Evolutionary conservation across 2,797 vertebrate species (phyloP).

Genomic region (Pampus argenteus): DNA sequence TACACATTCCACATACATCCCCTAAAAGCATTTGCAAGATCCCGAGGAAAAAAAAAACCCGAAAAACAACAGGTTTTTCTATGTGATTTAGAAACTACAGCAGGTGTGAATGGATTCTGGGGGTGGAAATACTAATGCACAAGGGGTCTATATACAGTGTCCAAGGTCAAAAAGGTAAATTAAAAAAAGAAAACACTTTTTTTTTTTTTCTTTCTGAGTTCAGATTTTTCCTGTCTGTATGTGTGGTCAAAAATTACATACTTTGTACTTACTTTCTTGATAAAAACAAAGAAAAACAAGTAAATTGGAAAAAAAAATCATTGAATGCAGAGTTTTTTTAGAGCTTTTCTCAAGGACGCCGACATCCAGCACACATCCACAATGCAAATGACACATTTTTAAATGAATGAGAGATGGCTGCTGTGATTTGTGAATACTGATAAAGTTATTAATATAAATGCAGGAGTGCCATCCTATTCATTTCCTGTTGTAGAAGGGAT

Average conservation of each 20-base stretch:
- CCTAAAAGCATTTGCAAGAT: not conserved
- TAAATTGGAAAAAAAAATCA: slow-evolving; percentile 8
- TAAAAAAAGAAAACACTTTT: not conserved
- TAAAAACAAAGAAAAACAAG: not conserved
- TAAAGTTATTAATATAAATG: slow-evolving; percentile 81
- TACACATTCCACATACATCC: too few relatives aligned
- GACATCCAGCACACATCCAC: slow-evolving; percentile 38
- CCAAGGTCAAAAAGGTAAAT: slow-evolving; percentile 14
- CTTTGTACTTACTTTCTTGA: too few relatives aligned
- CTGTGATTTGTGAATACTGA: slow-evolving; percentile 76
- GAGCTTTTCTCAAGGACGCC: slow-evolving; percentile 19
- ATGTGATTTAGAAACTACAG: not conserved
- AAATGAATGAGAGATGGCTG: slow-evolving; percentile 67
- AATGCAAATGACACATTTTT: slow-evolving; percentile 61
- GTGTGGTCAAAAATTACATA: too few relatives aligned
- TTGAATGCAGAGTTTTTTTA: not conserved
- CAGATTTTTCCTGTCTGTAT: not conserved
- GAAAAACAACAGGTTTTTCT: not conserved
- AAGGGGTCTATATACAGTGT: not conserved
- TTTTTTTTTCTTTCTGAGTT: slow-evolving; percentile 3
- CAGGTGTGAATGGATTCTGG: slow-evolving; percentile 7
- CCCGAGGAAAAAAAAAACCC: slow-evolving; percentile 5
- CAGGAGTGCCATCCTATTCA: slow-evolving; percentile 56
- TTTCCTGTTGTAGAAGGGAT: slow-evolving; percentile 72
- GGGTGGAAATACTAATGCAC: not conserved